Percentiles rank a stretch among this genome's conserved stretches.
These are phyloP conservation scores for Pseudorectes ferrugineus DNA, from an alignment of 2,113 vertebrate species.

Conservation along the genomic window DNA sequence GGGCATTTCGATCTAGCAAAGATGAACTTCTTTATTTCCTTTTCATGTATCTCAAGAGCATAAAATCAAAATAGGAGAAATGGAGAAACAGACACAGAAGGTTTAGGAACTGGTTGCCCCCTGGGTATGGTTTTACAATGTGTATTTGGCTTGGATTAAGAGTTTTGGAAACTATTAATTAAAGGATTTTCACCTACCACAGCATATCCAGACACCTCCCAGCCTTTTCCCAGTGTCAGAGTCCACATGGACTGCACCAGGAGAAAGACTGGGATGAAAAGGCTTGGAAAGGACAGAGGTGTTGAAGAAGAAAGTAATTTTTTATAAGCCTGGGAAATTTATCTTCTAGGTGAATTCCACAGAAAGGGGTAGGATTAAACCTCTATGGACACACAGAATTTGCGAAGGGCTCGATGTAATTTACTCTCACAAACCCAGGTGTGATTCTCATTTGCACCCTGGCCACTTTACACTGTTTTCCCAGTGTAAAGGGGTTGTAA, in stretches of 20 bases:
- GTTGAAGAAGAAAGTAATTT: background rate
- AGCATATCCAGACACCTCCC: background rate
- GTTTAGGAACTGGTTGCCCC: background rate
- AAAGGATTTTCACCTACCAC: constrained; percentile 5
- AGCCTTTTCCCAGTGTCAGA: background rate
- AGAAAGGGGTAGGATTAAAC: background rate
- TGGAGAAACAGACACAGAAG: background rate
- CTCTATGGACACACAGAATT: background rate
- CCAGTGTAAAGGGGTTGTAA: constrained; percentile 18
- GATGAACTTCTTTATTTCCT: background rate
- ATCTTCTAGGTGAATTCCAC: background rate
- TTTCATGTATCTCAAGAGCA: background rate
- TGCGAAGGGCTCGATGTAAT: background rate
- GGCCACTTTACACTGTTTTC: constrained; percentile 43
- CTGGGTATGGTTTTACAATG: background rate
- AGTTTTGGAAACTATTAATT: background rate
- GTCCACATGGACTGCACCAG: background rate
- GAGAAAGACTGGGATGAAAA: background rate
- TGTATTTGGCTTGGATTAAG: background rate
- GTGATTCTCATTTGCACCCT: constrained; percentile 46
- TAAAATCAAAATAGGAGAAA: background rate
- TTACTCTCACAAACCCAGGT: constrained; percentile 25
- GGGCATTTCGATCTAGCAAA: background rate
- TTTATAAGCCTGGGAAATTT: background rate
- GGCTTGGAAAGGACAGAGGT: background rate